Conservation (phyloP, 2,888 invertebrate species). For the Drepana falcataria region DNA sequence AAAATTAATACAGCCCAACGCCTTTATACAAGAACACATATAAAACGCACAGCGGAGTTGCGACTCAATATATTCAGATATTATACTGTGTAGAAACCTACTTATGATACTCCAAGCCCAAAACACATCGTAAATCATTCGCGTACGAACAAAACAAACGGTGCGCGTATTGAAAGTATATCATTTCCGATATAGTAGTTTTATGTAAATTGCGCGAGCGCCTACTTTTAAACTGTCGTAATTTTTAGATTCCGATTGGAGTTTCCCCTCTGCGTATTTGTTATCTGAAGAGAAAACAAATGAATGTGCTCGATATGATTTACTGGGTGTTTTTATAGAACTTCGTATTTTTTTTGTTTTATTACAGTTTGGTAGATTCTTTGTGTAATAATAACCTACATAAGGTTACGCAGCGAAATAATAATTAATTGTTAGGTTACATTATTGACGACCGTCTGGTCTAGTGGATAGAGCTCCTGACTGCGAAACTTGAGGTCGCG, state of each 20-base stretch:
- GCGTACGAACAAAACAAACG: conserved; percentile 53
- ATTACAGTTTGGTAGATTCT: conserved; percentile 7
- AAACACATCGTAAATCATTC: conserved; percentile 33
- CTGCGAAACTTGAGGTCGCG: no score
- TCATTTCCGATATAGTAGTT: conserved; percentile 73
- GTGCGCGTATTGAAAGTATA: conserved; percentile 49
- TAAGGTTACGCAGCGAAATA: no score
- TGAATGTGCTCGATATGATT: conserved; percentile 72
- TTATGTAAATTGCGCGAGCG: conserved; percentile 71
- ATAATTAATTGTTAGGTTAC: no score
- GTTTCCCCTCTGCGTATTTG: conserved; percentile 67
- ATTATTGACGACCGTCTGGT: no score
- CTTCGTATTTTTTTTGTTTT: conserved; percentile 27
- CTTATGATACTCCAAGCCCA: conserved; percentile 4
- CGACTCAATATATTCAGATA: background rate
- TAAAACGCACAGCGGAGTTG: background rate
- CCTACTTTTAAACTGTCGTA: conserved; percentile 78
- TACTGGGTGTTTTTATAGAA: conserved; percentile 50
- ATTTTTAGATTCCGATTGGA: conserved; percentile 75
- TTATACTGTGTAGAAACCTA: conserved; percentile 4
- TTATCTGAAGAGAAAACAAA: conserved; percentile 66
- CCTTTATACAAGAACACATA: background rate
- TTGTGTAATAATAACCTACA: no score
- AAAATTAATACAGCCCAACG: no score
- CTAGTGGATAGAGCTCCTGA: no score